Conservation (phyloP, 2,888 invertebrate genomes). For the Deladenus siricidicola region DNA sequence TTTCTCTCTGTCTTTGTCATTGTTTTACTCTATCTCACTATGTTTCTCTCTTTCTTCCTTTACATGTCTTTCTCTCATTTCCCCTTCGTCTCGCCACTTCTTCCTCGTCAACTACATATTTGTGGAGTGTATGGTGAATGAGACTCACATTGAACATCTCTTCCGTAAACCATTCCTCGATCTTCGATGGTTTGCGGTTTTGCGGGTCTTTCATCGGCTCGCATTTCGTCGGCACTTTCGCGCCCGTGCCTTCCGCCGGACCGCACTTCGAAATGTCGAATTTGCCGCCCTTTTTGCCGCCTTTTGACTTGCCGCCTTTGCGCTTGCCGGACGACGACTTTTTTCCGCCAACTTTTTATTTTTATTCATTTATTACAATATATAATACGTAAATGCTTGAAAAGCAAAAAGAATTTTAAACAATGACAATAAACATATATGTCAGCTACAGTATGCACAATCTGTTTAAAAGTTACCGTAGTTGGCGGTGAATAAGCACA, state of each 20-base stretch:
- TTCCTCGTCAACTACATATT: neutral
- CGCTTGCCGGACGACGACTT: neutral
- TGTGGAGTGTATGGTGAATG: too few species aligned
- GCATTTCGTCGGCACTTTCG: neutral
- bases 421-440: too few species aligned
- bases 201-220: slow-evolving; percentile 33
- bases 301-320: neutral
- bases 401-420: too few species aligned
- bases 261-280: neutral
- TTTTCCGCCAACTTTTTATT: neutral
- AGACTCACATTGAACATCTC: slow-evolving; percentile 35
- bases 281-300: neutral
- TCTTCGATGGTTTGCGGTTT: slow-evolving; percentile 25
- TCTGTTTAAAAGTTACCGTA: too few species aligned
- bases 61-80: neutral
- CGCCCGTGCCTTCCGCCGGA: neutral
- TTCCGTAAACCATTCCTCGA: slow-evolving; percentile 47
- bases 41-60: too few species aligned
- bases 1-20: too few species aligned
- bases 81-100: neutral
- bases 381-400: too few species aligned
- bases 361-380: neutral
- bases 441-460: too few species aligned
- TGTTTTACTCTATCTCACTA: too few species aligned
- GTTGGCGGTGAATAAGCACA: too few species aligned